A percentile compares a stretch with the other conserved stretches of the same genome.
These are phyloP conservation scores for Rotaria socialis DNA, from an alignment of 2,888 invertebrate genomes.

Conservation along the genomic window DNA sequence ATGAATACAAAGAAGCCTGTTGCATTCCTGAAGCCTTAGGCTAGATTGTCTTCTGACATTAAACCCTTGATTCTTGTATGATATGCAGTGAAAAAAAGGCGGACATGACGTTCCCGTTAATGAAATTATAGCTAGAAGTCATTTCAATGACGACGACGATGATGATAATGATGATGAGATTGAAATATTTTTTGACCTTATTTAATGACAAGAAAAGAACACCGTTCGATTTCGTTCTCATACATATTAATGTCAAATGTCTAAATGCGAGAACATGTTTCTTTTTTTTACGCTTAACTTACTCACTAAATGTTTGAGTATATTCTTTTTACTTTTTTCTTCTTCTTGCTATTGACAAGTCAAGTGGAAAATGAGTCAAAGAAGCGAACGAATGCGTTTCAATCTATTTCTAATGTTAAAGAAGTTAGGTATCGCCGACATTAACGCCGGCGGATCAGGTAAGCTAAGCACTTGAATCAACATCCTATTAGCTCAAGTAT, in stretches of 20 bases:
- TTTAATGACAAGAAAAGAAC: conserved; percentile 13
- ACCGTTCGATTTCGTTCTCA: background rate
- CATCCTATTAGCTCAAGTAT: background rate
- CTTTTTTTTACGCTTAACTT: background rate
- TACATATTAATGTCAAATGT: background rate
- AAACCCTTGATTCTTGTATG: conserved; percentile 16
- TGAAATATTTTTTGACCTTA: background rate
- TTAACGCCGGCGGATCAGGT: conserved; percentile 23
- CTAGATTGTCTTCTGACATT: background rate
- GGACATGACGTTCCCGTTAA: conserved; percentile 10
- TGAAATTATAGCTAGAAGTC: conserved; percentile 27
- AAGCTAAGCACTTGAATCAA: conserved; percentile 16
- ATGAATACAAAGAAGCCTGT: background rate
- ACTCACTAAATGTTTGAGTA: conserved; percentile 14
- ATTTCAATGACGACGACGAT: background rate
- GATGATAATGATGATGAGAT: conserved; percentile 10
- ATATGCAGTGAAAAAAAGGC: conserved; percentile 7
- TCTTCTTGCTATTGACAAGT: background rate
- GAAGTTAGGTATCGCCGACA: conserved; percentile 23
- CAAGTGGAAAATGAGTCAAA: conserved; percentile 21
- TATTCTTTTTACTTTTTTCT: background rate
- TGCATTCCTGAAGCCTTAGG: background rate
- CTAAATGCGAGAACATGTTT: conserved; percentile 1
- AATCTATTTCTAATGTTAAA: conserved; percentile 16
- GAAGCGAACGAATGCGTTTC: conserved; percentile 23